Base-by-base conservation (phyloP, 2,797 vertebrate species). In the Odontamblyopus lacepedii region DNA sequence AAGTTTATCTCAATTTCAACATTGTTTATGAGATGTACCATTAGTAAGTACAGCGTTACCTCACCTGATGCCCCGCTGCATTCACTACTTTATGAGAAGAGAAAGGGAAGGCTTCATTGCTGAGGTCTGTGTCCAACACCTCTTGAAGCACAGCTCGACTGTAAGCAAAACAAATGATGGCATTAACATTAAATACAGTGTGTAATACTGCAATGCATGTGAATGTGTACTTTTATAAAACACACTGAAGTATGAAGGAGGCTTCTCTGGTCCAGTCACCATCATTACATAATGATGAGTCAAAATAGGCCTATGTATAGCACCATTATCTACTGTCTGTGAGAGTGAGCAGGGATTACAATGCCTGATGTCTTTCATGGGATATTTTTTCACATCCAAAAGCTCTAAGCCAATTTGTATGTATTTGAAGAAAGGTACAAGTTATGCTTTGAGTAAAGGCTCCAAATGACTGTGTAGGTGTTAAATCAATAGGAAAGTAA, bases 31-130 rank as follows among this genome's bases (percentile, higher is more conserved):
- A 61, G 19, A 6, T 0, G 6, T 48, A 13, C 13, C 26, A 30
- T 7, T 19, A 62, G 30, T 18, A 6, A 16, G 30, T 5, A 64
- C 5, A 64, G 44, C 60, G 23, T 55, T 65, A 89, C 86, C 90
- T 87, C 90, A 98, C 97, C 95, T 85, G 88, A 88, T 96, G 95
- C 69, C 96, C 96, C 0, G 94, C 95, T 0, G 95, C 96, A 0
- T 32, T 92, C 70, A 94, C 92, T 44, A 98, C 85, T 84, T 94
- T 95, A 92, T 99, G 97, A 1, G 95, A 95, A 19, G 97, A 99
- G 93, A 99, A 99, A 0, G 97, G 96, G 78, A 99, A 99, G 15
- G 95, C 95, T 19, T 96, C 92, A 0, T 98, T 93, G 84, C 95
- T 96, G 81, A 99, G 94, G 86, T 99, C 96, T 0, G 94, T 74